These are phyloP conservation scores for Drosophila jambulina DNA, from an alignment of 1,140 invertebrate species.

Conservation along the genomic window DNA sequence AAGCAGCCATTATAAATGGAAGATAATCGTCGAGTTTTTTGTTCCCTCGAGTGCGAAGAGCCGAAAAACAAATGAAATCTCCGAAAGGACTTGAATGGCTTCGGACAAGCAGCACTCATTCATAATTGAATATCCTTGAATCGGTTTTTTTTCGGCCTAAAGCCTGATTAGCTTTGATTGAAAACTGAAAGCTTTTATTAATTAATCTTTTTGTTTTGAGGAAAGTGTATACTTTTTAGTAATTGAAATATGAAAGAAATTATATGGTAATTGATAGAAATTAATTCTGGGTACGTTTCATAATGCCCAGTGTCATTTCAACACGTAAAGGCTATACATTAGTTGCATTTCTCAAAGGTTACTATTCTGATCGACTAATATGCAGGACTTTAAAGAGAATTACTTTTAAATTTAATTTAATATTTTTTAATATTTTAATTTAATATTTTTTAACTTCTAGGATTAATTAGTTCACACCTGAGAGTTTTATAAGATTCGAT, in stretches of 20 bases:
- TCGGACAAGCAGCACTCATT: slow-evolving; percentile 2
- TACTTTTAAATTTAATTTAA: too few relatives aligned
- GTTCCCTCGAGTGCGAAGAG: neutral
- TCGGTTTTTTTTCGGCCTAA: neutral
- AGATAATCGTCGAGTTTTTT: slow-evolving; percentile 40
- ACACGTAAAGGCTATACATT: neutral
- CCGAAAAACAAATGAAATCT: slow-evolving; percentile 27
- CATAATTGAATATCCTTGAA: slow-evolving; percentile 21
- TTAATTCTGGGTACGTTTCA: too few relatives aligned
- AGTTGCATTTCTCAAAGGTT: neutral
- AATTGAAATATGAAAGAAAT: neutral
- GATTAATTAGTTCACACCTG: neutral
- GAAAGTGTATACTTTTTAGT: neutral
- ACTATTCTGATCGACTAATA: neutral
- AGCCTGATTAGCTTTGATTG: slow-evolving; percentile 1
- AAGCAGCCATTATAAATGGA: slow-evolving; percentile 49
- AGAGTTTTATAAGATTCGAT: neutral
- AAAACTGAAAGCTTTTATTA: neutral
- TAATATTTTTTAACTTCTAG: neutral
- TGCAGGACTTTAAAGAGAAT: neutral
- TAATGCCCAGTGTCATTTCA: neutral
- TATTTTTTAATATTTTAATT: too few relatives aligned
- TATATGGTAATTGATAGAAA: neutral
- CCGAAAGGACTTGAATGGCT: slow-evolving; percentile 1
- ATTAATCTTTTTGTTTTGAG: neutral